Conservation (phyloP, 2,113 vertebrate species). For the Elephas maximus region DNA sequence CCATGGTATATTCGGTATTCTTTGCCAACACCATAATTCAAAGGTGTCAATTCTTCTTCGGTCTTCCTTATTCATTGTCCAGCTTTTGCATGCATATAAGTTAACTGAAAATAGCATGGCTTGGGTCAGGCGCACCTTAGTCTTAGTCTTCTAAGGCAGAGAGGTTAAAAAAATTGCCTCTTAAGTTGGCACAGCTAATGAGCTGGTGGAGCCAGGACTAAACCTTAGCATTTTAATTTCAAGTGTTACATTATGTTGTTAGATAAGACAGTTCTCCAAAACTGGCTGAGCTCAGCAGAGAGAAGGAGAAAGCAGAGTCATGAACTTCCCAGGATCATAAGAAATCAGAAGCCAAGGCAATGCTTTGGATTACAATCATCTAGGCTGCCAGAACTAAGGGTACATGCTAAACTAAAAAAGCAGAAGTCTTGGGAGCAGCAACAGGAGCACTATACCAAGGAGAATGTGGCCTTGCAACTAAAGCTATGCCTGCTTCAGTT, state of each 20-base stretch:
- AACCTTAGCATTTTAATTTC: not conserved
- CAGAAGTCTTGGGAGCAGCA: not conserved
- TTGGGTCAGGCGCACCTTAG: no score
- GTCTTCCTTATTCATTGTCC: no score
- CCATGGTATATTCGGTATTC: no score
- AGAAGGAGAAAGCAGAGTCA: not conserved
- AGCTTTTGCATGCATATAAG: no score
- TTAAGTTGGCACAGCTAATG: not conserved
- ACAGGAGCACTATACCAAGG: rapidly evolving
- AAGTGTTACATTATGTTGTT: not conserved
- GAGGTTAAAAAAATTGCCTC: not conserved
- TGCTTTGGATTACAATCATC: no score
- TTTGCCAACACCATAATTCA: no score
- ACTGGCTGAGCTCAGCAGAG: not conserved
- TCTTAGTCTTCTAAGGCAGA: not conserved
- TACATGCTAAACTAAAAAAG: not conserved
- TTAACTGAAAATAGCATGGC: no score
- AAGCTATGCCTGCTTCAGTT: rapidly evolving
- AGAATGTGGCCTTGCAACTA: not conserved
- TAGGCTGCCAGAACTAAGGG: not conserved
- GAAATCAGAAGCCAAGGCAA: not conserved
- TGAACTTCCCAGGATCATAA: not conserved
- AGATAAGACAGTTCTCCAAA: not conserved
- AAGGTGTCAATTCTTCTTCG: no score
- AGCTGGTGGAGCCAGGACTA: not conserved